Percentiles rank a stretch among this genome's conserved stretches.
phyloP scores from a whole-genome alignment of 2,113 vertebrate species.

The Sorex fumeus region DNA sequence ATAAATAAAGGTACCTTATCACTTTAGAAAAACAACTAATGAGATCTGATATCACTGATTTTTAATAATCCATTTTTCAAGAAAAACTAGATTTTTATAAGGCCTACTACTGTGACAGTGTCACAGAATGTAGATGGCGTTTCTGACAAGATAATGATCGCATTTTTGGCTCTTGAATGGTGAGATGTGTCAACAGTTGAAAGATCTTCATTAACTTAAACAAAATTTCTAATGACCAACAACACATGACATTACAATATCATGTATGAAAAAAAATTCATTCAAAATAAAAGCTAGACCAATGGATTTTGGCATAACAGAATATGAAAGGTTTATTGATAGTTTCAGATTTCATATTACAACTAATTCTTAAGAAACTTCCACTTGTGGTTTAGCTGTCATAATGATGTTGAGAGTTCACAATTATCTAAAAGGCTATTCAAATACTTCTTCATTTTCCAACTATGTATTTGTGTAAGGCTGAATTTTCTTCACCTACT shows the following conservation, averaged over 20 bases:
- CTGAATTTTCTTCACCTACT: constrained; percentile 46
- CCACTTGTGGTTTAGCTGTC: not conserved
- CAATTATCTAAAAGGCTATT: constrained; percentile 32
- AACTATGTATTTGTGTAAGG: not conserved
- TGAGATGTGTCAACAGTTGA: constrained; percentile 55
- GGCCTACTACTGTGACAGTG: constrained; percentile 5
- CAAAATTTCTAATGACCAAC: constrained; percentile 26
- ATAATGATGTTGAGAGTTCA: not conserved
- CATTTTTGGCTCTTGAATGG: constrained; percentile 39
- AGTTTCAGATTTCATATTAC: constrained; percentile 53
- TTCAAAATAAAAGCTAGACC: not conserved
- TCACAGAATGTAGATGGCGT: not conserved
- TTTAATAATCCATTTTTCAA: constrained; percentile 64
- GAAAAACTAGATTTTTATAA: constrained; percentile 54
- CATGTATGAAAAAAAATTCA: constrained; percentile 24
- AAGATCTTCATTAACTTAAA: constrained; percentile 59
- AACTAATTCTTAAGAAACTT: constrained; percentile 69
- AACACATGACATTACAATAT: constrained; percentile 29
- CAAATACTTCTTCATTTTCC: constrained; percentile 7
- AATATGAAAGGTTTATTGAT: constrained; percentile 65
- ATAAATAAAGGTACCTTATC: not conserved
- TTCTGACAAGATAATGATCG: not conserved
- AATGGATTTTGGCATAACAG: constrained; percentile 32
- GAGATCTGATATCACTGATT: constrained; percentile 5
- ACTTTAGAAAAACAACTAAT: constrained; percentile 54